These are phyloP conservation scores for Gasterosteus aculeatus DNA, from an alignment of 2,113 vertebrate species.

Conservation along the genomic window DNA sequence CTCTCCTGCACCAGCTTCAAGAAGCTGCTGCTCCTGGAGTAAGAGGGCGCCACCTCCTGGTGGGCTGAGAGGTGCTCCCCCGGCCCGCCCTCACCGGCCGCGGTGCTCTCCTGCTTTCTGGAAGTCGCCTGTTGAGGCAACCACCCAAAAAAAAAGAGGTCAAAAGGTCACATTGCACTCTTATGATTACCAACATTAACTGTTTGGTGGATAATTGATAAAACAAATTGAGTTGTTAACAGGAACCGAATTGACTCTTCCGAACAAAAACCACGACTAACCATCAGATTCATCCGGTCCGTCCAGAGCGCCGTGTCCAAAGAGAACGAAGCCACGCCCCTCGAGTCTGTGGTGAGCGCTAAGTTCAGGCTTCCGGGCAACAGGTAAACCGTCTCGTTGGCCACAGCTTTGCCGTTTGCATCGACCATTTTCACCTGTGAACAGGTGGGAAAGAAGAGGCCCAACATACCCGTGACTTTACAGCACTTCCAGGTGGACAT, in stretches of 20 bases:
- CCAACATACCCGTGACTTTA: too few relatives aligned
- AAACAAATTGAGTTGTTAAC: neutral
- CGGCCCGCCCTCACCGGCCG: neutral
- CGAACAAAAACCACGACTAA: slow-evolving; percentile 25
- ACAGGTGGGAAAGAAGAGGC: neutral
- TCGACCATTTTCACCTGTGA: slow-evolving; percentile 70
- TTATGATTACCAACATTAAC: neutral
- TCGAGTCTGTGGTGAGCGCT: slow-evolving; percentile 58
- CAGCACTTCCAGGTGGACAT: neutral
- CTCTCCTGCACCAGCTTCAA: slow-evolving; percentile 65
- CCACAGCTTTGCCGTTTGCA: slow-evolving; percentile 36
- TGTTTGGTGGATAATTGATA: neutral
- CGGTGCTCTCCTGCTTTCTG: fast-evolving
- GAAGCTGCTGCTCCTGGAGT: slow-evolving; percentile 79
- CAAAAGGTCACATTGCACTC: neutral
- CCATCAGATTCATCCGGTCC: slow-evolving; percentile 38
- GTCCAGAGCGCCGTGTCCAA: slow-evolving; percentile 69
- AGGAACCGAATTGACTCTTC: neutral
- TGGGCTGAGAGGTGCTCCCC: slow-evolving; percentile 19
- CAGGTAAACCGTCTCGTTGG: slow-evolving; percentile 60
- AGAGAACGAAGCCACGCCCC: slow-evolving; percentile 70
- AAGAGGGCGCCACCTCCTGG: slow-evolving; percentile 34
- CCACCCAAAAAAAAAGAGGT: neutral
- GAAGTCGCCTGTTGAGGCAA: slow-evolving; percentile 53
- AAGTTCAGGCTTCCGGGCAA: neutral